phyloP scores from a whole-genome alignment of 1,140 invertebrate species.

The Bombus terrestris region DNA sequence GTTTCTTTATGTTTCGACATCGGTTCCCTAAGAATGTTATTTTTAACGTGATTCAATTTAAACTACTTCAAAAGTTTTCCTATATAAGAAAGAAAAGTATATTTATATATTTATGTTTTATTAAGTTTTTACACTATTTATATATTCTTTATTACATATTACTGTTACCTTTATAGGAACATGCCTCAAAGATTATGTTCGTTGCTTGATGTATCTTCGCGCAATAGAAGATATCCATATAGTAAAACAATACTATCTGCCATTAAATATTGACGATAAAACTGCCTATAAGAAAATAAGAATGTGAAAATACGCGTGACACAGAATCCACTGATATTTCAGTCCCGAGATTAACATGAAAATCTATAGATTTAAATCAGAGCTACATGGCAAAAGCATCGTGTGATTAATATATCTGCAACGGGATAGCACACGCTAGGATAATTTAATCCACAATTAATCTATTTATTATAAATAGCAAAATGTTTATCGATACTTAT shows the following conservation, averaged over 20 bases:
- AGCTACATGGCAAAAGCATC: conserved; percentile 38
- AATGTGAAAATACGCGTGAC: conserved; percentile 15
- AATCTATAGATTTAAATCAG: conserved; percentile 52
- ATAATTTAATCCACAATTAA: conserved; percentile 60
- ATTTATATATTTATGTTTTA: neutral
- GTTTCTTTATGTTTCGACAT: neutral
- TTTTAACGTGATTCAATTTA: neutral
- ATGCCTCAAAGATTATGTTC: neutral
- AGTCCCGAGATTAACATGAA: conserved; percentile 45
- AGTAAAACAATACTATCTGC: neutral
- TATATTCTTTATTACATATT: neutral
- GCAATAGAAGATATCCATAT: neutral
- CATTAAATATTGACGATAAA: conserved; percentile 24
- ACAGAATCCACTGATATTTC: neutral
- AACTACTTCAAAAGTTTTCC: neutral
- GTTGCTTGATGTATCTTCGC: neutral
- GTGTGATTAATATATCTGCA: conserved; percentile 43
- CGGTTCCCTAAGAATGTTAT: neutral
- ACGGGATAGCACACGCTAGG: neutral
- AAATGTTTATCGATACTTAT: conserved; percentile 36
- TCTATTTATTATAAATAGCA: conserved; percentile 40
- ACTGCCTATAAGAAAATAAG: conserved; percentile 10
- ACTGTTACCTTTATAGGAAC: neutral
- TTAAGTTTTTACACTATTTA: neutral
- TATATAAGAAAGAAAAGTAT: neutral